Evolutionary conservation across 1,140 invertebrate genomes (phyloP), one percentile per base, ranked within the genome.

Genomic region (Leucophenga varia): DNA sequence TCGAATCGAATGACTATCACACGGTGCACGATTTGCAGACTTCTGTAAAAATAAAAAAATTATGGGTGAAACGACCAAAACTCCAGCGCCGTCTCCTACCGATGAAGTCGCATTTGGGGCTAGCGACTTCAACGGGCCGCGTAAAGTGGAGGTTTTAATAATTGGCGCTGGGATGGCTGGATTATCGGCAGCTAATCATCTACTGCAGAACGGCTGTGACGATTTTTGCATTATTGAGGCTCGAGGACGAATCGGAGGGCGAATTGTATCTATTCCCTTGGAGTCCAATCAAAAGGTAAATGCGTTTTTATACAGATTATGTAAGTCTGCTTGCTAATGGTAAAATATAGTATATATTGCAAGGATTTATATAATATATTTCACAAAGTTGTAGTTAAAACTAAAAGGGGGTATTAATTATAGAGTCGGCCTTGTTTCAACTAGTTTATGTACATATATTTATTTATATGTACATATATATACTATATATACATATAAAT

Each of bases 111-210:
- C 35, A n/a, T 38, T 37, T 45, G 43, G 58, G 47, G 16, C 25
- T 57, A 10, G 54, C 47, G 25, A 49, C 52, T 44, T 43, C 46
- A 20, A 37, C 37, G 34, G 16, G 39, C 38, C 50, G 30, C 36
- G 31, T 16, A 58, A 61, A 42, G 68, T 64, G 10, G 88, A 90
- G 80, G 82, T 92, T 48, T 75, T 93, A 52, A 92, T 93, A 63
- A 83, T 95, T 60, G 91, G 91, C 21, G 90, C 84, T 55, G 91
- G 92, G 46, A 89, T 93, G 79, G 87, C 90, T 43, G 91, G 92
- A 19, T 72, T 94, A 43, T 86, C 90, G 10, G 89, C 90, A 17
- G 91, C 89, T 12, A 90, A 87, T 80, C 85, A 91, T 74, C 80
- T 95, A 47, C 65, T 87, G 8, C 89, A 90, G 76, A 90, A 91